Conservation (phyloP, 23 tunicate genomes). For the Botrylloides violaceus region DNA sequence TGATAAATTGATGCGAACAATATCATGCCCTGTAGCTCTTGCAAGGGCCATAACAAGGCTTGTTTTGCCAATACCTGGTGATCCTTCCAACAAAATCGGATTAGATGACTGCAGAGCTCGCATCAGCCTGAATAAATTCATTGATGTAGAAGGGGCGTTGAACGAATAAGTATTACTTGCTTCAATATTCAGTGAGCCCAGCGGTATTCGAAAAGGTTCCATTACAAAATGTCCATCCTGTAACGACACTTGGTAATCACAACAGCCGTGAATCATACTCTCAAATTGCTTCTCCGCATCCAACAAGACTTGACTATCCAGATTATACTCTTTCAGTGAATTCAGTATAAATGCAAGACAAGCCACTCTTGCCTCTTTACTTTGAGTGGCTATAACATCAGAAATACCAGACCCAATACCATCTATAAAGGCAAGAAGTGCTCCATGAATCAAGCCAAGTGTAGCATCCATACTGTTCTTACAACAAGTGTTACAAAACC, state of each 20-base stretch:
- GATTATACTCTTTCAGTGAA: slow-evolving; percentile 31
- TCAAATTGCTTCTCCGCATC: slow-evolving; percentile 14
- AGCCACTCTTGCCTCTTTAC: slow-evolving; percentile 33
- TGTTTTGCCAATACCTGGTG: slow-evolving; percentile 98
- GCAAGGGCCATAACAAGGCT: slow-evolving; percentile 84
- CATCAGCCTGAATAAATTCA: slow-evolving; percentile 45
- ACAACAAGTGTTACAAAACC: slow-evolving; percentile 33
- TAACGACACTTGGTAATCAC: neutral
- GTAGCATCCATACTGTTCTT: slow-evolving; percentile 22
- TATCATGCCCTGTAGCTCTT: slow-evolving; percentile 28
- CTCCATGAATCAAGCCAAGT: slow-evolving; percentile 51
- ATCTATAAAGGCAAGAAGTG: slow-evolving; percentile 75
- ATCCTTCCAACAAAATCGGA: slow-evolving; percentile 89
- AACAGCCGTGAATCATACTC: slow-evolving; percentile 12
- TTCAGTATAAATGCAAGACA: slow-evolving; percentile 41
- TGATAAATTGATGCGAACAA: slow-evolving; percentile 85
- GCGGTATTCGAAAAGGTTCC: slow-evolving; percentile 30
- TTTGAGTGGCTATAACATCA: slow-evolving; percentile 30
- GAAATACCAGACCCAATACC: slow-evolving; percentile 81
- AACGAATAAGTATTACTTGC: slow-evolving; percentile 34
- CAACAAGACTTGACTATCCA: slow-evolving; percentile 5
- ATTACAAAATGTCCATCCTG: slow-evolving; percentile 26
- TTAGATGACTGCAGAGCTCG: slow-evolving; percentile 81
- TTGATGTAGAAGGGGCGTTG: slow-evolving; percentile 55
- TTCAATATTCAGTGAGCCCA: slow-evolving; percentile 14